phyloP scores from a whole-genome alignment of 2,888 invertebrate genomes.

The Spisula solida region DNA sequence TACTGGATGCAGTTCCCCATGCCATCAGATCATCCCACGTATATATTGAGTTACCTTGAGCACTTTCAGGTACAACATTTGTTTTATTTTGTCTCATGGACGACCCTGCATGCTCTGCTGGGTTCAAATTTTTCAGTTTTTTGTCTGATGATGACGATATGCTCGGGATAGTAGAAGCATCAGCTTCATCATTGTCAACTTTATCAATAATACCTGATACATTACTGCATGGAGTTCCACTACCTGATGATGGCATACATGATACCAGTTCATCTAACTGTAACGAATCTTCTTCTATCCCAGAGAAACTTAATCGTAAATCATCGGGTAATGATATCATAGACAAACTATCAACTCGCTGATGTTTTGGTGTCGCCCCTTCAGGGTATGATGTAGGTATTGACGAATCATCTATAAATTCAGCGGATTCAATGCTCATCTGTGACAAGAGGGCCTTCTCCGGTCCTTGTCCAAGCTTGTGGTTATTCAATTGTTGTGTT shows the following conservation, averaged over 20 bases:
- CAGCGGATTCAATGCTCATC: conserved; percentile 32
- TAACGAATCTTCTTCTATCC: conserved; percentile 59
- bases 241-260: conserved; percentile 48
- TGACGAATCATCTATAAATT: neutral
- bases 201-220: conserved; percentile 38
- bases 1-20: conserved; percentile 30
- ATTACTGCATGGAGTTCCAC: conserved; percentile 34
- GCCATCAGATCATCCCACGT: conserved; percentile 39
- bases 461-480: conserved; percentile 35
- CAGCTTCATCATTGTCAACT: conserved; percentile 28
- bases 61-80: conserved; percentile 24
- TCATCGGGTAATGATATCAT: conserved; percentile 65
- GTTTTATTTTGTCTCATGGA: neutral
- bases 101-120: neutral
- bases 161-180: conserved; percentile 21
- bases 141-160: conserved; percentile 61
- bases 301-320: conserved; percentile 64
- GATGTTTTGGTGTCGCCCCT: conserved; percentile 32
- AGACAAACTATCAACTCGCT: conserved; percentile 56
- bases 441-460: conserved; percentile 55
- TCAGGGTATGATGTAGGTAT: neutral
- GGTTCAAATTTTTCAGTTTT: neutral
- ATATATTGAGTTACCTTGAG: neutral
- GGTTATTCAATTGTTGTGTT: neutral
- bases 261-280: conserved; percentile 62